Conservation (phyloP, 2,888 invertebrate genomes). For the Helleia helle region DNA sequence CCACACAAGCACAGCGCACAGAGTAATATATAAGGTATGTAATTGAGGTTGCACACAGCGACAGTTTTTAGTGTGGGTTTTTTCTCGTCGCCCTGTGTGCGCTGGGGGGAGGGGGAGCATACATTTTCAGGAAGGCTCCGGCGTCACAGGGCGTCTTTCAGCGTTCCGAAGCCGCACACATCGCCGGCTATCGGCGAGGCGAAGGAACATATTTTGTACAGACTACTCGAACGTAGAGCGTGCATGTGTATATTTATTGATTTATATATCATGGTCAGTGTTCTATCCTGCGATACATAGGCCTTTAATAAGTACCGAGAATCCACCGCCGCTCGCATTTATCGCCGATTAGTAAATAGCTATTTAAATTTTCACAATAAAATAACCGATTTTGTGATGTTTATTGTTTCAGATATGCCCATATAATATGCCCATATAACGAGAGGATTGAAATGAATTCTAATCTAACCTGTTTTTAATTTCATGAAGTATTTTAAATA, state of each 20-base stretch:
- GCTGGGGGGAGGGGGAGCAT: slow-evolving; percentile 39
- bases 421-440: too few relatives aligned
- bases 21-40: slow-evolving; percentile 52
- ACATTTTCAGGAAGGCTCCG: slow-evolving; percentile 68
- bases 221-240: slow-evolving; percentile 28
- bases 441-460: too few relatives aligned
- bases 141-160: slow-evolving; percentile 71
- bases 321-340: too few relatives aligned
- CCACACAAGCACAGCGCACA: slow-evolving; percentile 26
- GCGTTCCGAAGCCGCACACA: slow-evolving; percentile 68
- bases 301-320: too few relatives aligned
- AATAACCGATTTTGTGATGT: too few relatives aligned
- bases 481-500: too few relatives aligned
- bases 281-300: too few relatives aligned
- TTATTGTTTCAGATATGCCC: too few relatives aligned
- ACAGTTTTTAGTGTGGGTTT: slow-evolving; percentile 34
- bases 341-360: too few relatives aligned
- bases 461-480: too few relatives aligned
- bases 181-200: slow-evolving; percentile 66
- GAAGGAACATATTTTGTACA: slow-evolving; percentile 60
- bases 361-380: too few relatives aligned
- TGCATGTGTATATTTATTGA: neutral
- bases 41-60: slow-evolving; percentile 36
- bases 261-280: neutral
- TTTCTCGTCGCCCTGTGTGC: slow-evolving; percentile 32